Evolutionary conservation across 2,113 vertebrate genomes (phyloP), one percentile per base, ranked within the genome.

Genomic region (Ibidorhyncha struthersii): DNA sequence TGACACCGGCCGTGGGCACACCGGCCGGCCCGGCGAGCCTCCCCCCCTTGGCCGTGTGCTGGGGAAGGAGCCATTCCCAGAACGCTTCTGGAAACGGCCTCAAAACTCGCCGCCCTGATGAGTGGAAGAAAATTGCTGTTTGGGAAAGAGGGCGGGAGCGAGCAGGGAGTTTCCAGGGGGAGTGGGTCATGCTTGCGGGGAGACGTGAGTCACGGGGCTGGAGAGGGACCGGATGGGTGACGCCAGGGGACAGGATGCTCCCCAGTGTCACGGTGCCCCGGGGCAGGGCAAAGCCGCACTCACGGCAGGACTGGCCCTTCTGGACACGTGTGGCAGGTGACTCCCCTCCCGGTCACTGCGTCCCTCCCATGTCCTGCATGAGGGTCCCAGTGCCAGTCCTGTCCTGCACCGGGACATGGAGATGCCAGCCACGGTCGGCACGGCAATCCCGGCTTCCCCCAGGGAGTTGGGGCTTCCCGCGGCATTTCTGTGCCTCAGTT

Each of bases 361-460:
- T 29, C 43, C 43, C 63, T 52, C 36, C 63, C 0, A 0, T 30
- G 58, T 29, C 80, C 56, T 36, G 14, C 3, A 2, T 1, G 4
- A 17, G 29, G 49, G 40, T 50, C 70, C 43, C 45, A 13, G n/a
- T 29, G 43, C 30, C 70, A 58, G 47, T 17, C 43, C 66, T 9
- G 40, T 40, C 40, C 40, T 40, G 40, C 40, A 40, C 40, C 40
- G 40, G 40, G 40, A 12, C 52, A 8, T 3, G 27, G 32, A 36
- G n/a, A 30, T 2, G 0, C 16, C 3, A 2, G 34, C 50, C 12
- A 2, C 0, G 0, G 23, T 32, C 32, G 38, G 34, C 26, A 40
- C 2, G 1, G 38, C 1, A 4, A 15, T 9, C 26, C 27, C 3
- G 0, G 17, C 45, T 20, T n/a, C 18, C 19, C 19, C 45, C 1